A percentile compares a stretch with the other conserved stretches of the same genome.
phyloP scores from a whole-genome alignment of 2,113 vertebrate species.

The Potamarius usumacintae region DNA sequence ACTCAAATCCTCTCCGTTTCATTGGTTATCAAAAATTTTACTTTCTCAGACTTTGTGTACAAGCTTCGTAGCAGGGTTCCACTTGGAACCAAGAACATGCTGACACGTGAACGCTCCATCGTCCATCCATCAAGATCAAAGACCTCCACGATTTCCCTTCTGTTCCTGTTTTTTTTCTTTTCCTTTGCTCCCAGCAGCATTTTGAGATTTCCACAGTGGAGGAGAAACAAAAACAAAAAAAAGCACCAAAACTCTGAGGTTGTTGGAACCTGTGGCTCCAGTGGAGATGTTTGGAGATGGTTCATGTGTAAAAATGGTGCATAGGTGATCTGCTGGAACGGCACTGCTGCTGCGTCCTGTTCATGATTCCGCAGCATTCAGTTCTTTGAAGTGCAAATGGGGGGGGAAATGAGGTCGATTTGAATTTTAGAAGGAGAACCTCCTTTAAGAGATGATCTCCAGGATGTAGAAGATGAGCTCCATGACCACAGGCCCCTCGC shows the following conservation, averaged over 20 bases:
- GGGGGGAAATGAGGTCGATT: slow-evolving; percentile 53
- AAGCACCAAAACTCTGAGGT: slow-evolving; percentile 50
- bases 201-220: slow-evolving; percentile 61
- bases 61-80: background rate
- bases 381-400: slow-evolving; percentile 62
- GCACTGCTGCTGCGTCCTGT: slow-evolving; percentile 57
- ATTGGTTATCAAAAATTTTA: background rate
- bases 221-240: slow-evolving; percentile 43
- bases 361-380: slow-evolving; percentile 65
- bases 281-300: slow-evolving; percentile 57
- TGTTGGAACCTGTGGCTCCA: slow-evolving; percentile 45
- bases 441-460: slow-evolving; percentile 92
- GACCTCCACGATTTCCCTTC: background rate
- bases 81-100: background rate
- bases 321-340: slow-evolving; percentile 84
- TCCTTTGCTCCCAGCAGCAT: slow-evolving; percentile 31
- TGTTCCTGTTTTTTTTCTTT: slow-evolving; percentile 10
- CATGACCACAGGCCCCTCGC: slow-evolving; percentile 92
- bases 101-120: background rate
- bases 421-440: slow-evolving; percentile 57
- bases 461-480: slow-evolving; percentile 99
- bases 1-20: background rate
- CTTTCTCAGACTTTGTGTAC: background rate
- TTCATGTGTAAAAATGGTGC: slow-evolving; percentile 69
- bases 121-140: background rate